Evolutionary conservation across 2,888 invertebrate species (phyloP).

Genomic region (Mellilla xanthometata): DNA sequence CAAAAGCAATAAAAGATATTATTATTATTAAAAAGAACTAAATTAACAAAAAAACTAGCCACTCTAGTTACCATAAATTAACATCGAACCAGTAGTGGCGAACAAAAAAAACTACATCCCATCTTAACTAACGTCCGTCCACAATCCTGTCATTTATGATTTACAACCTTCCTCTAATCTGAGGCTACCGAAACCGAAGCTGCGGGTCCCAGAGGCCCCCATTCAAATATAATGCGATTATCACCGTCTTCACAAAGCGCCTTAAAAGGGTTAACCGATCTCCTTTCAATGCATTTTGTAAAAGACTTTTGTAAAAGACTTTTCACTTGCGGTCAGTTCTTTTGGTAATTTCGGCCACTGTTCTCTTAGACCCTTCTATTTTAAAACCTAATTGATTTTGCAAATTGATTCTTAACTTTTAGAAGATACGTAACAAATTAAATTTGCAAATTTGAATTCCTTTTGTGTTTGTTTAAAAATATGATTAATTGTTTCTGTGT

Average conservation of each 20-base stretch:
- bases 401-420: neutral
- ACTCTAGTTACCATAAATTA: no score
- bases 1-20: no score
- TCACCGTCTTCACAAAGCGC: slow-evolving; percentile 23
- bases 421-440: neutral
- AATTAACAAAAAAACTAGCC: no score
- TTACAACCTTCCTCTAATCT: slow-evolving; percentile 16
- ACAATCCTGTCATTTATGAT: slow-evolving; percentile 13
- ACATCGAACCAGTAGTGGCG: no score
- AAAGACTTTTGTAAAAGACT: neutral
- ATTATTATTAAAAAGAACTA: no score
- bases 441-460: no score
- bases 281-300: slow-evolving; percentile 2
- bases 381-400: neutral
- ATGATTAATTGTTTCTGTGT: slow-evolving; percentile 14
- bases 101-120: no score
- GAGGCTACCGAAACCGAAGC: slow-evolving; percentile 20
- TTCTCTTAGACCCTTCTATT: slow-evolving; percentile 4
- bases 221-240: slow-evolving; percentile 37
- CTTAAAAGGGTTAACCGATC: slow-evolving; percentile 26
- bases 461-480: neutral
- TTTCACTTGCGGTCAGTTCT: slow-evolving; percentile 14
- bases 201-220: slow-evolving; percentile 28
- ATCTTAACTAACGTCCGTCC: no score
- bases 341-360: slow-evolving; percentile 14